phyloP scores from a whole-genome alignment of 1,140 invertebrate species.

The Pseudobourletiella spinata region DNA sequence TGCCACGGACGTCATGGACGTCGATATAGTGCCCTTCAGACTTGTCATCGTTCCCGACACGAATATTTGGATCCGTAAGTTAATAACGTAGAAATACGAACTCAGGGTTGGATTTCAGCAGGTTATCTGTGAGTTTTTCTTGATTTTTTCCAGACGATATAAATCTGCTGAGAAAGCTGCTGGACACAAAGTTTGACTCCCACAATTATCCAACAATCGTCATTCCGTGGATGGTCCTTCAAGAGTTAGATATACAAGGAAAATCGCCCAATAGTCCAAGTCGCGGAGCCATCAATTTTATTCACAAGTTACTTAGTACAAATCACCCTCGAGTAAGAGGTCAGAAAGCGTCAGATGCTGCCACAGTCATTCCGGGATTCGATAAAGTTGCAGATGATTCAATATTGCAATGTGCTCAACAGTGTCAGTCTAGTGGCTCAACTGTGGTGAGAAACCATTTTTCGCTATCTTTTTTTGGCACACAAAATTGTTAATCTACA shows the following conservation, averaged over 20 bases:
- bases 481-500: too few species aligned
- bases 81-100: too few species aligned
- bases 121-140: too few species aligned
- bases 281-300: constrained; percentile 15
- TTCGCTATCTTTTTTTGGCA: neutral
- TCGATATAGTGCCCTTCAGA: neutral
- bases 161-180: constrained; percentile 3
- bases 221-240: constrained; percentile 34
- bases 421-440: constrained; percentile 3
- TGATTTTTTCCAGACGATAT: neutral
- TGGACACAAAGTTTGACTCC: constrained; percentile 17
- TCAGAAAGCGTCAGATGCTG: constrained; percentile 29
- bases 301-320: constrained; percentile 15
- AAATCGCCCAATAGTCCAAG: neutral
- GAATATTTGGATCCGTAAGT: constrained; percentile 33
- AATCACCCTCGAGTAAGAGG: constrained; percentile 29
- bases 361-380: constrained; percentile 14
- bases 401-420: constrained; percentile 31
- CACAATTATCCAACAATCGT: constrained; percentile 13
- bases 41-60: constrained; percentile 30
- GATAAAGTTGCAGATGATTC: constrained; percentile 26
- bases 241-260: constrained; percentile 28
- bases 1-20: neutral
- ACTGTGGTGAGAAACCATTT: constrained; percentile 9
- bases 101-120: neutral